These are phyloP conservation scores for Pholis gunnellus DNA, from an alignment of 2,113 vertebrate species.

Conservation along the genomic window DNA sequence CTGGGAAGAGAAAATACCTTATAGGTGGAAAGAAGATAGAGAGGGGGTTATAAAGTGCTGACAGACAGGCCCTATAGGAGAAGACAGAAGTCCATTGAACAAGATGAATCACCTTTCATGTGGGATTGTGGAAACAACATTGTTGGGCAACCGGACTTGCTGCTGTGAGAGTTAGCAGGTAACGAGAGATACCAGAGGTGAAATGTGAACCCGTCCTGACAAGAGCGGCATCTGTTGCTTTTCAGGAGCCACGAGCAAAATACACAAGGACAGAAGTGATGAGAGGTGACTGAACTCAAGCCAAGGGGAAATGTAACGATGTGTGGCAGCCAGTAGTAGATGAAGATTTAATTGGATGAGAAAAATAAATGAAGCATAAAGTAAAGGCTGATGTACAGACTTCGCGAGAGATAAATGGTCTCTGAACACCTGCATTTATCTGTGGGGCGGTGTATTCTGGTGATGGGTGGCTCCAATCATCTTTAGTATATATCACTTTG, in stretches of 20 bases:
- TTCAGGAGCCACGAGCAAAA: slow-evolving; percentile 15
- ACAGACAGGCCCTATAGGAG: slow-evolving; percentile 15
- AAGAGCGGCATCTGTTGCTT: slow-evolving; percentile 1
- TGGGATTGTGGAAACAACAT: slow-evolving; percentile 18
- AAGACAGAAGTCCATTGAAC: slow-evolving; percentile 31
- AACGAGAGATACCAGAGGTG: slow-evolving; percentile 29
- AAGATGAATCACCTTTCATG: slow-evolving; percentile 59
- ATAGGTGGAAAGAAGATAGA: slow-evolving; percentile 5
- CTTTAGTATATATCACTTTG: slow-evolving; percentile 29
- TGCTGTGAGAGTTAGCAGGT: slow-evolving; percentile 7
- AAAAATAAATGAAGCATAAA: slow-evolving; percentile 16
- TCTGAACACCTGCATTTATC: slow-evolving; percentile 4
- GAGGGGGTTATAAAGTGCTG: slow-evolving; percentile 16
- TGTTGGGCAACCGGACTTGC: background rate
- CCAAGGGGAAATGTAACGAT: slow-evolving; percentile 59
- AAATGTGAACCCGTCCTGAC: slow-evolving; percentile 27
- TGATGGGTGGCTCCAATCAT: slow-evolving; percentile 29
- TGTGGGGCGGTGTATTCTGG: background rate
- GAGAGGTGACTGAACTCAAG: slow-evolving; percentile 7
- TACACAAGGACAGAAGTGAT: background rate
- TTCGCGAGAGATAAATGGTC: slow-evolving; percentile 1
- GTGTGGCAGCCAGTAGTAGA: slow-evolving; percentile 8
- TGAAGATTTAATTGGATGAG: slow-evolving; percentile 32
- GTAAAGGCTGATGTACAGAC: slow-evolving; percentile 12
- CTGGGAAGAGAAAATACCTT: slow-evolving; percentile 9